Evolutionary conservation across 2,888 invertebrate species (phyloP), one percentile per base, ranked within the genome.

Genomic region (Amiota communis): DNA sequence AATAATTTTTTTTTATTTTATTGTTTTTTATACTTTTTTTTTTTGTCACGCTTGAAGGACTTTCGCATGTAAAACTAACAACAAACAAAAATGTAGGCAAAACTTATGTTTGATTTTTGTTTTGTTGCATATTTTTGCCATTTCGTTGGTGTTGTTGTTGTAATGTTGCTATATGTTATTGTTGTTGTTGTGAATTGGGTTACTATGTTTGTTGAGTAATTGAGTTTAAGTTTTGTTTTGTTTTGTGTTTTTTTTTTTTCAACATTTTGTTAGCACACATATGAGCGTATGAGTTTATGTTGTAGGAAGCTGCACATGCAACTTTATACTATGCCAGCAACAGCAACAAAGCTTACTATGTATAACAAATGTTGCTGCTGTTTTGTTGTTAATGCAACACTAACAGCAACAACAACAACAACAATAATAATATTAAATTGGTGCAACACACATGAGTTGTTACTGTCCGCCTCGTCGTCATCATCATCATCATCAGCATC

Each of bases 1-100:
- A 13, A 71, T 48, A 69, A 63, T 64, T 53, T 13, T 53, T 15
- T 53, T 53, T 53, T 13, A 3, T 13, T 4, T 15, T n/a, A 15
- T 15, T 13, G 2, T 15, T 15, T 6, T 15, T 20, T 47, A 10
- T 64, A 46, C 76, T 76, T 77, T 79, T 81, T 84, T 84, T 84
- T 84, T 84, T 85, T 84, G 86, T 85, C 83, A 83, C 86, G 83
- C 83, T 85, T 86, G 83, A 83, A 83, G 83, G 83, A 83, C 84
- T 83, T 84, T 53, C 72, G 53, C 63, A 71, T 84, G 78, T 79
- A 51, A 68, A 46, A 23, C 17, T 12, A 72, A 71, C 65, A 63
- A 63, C 13, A 10, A 12, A 15, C n/a, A 36, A 84, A 84, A 85
- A 83, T 85, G 85, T 82, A 84, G 84, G 81, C 65, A 67, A 67